Evolutionary conservation across 2,797 vertebrate species (phyloP).

Genomic region (Syncerus caffer): DNA sequence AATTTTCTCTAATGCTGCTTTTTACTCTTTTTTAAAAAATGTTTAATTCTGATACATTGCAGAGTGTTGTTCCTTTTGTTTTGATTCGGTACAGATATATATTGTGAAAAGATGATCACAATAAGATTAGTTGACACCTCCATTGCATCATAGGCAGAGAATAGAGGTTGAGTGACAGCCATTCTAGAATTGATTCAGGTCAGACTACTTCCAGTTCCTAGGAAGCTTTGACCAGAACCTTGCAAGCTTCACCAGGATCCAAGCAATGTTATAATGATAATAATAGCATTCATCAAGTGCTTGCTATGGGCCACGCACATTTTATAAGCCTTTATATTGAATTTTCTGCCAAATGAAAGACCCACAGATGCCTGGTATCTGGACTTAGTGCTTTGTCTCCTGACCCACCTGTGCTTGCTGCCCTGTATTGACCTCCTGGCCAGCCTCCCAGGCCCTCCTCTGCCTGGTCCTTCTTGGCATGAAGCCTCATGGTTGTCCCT

Average conservation of each 20-base stretch:
- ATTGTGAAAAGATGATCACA: neutral
- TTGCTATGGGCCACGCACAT: neutral
- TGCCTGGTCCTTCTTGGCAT: too few relatives aligned
- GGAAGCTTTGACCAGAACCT: neutral
- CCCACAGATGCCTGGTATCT: neutral
- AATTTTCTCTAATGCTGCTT: neutral
- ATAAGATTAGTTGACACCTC: neutral
- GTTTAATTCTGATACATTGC: neutral
- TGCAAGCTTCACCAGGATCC: neutral
- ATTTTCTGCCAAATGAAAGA: neutral
- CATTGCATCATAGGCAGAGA: neutral
- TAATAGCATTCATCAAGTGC: neutral
- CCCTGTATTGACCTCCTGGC: neutral
- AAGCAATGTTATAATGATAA: neutral
- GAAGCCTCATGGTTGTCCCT: neutral
- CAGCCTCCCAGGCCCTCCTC: neutral
- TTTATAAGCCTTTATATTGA: neutral
- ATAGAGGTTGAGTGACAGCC: neutral
- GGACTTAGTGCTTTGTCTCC: neutral
- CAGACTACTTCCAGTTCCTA: neutral
- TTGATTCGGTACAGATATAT: neutral
- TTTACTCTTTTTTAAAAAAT: neutral
- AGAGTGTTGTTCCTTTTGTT: neutral
- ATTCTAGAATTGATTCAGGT: accelerated
- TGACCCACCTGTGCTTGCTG: too few relatives aligned